phyloP scores from a whole-genome alignment of 92 coral and sea anemone species.

The Epizoanthus ramosus region DNA sequence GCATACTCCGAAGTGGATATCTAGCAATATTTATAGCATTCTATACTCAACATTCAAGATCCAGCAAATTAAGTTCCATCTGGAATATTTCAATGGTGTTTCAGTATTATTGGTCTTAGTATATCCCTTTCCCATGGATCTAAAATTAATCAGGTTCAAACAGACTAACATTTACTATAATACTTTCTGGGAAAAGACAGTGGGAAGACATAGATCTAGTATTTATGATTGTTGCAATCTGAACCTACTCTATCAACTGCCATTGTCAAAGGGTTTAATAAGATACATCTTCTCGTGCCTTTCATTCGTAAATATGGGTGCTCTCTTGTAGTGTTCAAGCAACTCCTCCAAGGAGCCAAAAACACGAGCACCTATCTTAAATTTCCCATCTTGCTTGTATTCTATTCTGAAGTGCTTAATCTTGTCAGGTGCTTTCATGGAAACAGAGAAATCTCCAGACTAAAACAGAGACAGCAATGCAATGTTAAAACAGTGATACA shows the following conservation, averaged over 20 bases:
- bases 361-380: conserved; percentile 88
- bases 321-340: conserved; percentile 92
- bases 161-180: no score
- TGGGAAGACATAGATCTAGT: no score
- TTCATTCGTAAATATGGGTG: conserved; percentile 88
- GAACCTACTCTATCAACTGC: conserved; percentile 33
- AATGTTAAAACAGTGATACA: not conserved
- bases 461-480: conserved; percentile 36
- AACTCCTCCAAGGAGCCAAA: conserved; percentile 74
- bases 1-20: no score
- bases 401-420: conserved; percentile 95
- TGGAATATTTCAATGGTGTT: no score
- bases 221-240: not conserved
- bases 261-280: conserved; percentile 73
- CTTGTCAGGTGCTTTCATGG: conserved; percentile 98
- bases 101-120: no score
- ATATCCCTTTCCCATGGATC: no score
- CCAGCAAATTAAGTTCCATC: no score
- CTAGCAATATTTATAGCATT: no score
- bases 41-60: no score
- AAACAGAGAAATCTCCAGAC: conserved; percentile 95
- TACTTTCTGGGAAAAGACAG: no score
- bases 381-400: conserved; percentile 57
- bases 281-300: conserved; percentile 90
- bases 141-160: no score